Conservation (phyloP, 2,797 vertebrate species). For the Alca torda region DNA sequence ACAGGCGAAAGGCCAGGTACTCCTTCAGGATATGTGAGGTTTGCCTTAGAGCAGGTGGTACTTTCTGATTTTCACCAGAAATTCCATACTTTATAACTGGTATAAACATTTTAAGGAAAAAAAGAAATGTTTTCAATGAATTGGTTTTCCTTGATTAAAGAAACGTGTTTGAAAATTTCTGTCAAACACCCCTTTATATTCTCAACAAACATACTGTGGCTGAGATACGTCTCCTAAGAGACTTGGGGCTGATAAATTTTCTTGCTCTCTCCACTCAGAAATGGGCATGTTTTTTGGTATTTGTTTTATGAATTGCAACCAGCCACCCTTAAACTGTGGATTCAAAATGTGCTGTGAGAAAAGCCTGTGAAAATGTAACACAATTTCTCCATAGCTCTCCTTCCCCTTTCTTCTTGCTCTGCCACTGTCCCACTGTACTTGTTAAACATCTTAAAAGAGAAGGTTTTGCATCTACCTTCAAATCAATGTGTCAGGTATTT, state of each 20-base stretch:
- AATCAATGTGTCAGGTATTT: not conserved
- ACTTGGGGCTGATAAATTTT: not conserved
- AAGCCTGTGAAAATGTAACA: not conserved
- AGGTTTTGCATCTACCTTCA: slow-evolving; percentile 26
- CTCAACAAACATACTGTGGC: not conserved
- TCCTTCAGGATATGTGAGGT: not conserved
- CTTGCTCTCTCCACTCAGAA: not conserved
- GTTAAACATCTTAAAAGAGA: slow-evolving; percentile 9
- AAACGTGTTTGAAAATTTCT: not conserved
- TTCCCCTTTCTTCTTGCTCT: slow-evolving; percentile 13
- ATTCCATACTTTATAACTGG: not conserved
- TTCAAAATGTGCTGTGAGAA: not conserved
- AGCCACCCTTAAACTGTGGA: not conserved
- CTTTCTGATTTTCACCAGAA: not conserved
- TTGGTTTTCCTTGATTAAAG: not conserved
- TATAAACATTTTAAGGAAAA: not conserved
- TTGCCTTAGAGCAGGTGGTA: not conserved
- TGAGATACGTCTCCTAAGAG: not conserved
- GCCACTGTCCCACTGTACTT: not conserved
- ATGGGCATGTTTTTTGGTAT: not conserved
- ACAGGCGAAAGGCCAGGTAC: fast-evolving
- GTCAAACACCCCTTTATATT: not conserved
- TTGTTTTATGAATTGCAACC: not conserved
- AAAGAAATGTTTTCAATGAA: not conserved
- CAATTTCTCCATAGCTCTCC: not conserved